Evolutionary conservation across 1,140 invertebrate genomes (phyloP).

Genomic region (Platyura marginata): DNA sequence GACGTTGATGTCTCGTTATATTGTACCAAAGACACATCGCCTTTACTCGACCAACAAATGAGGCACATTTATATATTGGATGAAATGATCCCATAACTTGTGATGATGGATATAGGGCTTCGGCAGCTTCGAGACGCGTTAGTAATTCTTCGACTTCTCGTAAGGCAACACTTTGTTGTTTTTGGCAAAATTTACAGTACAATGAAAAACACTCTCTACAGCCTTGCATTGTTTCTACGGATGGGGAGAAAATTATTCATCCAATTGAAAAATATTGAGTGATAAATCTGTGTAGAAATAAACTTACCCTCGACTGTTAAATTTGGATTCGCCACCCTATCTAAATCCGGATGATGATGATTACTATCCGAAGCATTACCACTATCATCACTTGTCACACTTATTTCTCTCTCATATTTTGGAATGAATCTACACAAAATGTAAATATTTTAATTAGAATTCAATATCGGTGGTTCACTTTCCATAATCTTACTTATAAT

Average conservation of each 20-base stretch:
- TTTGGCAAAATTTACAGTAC: conserved; percentile 46
- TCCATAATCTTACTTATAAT: conserved; percentile 35
- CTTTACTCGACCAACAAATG: conserved; percentile 48
- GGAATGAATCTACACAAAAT: conserved; percentile 10
- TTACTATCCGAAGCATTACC: conserved; percentile 10
- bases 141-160: conserved; percentile 51
- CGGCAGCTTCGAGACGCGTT: conserved; percentile 50
- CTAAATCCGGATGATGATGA: no score
- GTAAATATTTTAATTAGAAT: neutral
- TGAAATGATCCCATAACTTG: conserved; percentile 54
- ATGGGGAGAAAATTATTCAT: neutral
- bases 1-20: conserved; percentile 61
- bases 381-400: conserved; percentile 17
- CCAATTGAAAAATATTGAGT: neutral
- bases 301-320: no score
- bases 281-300: no score
- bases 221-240: no score
- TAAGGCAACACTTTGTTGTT: conserved; percentile 49
- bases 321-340: no score
- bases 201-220: conserved; percentile 41
- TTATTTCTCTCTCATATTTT: conserved; percentile 11
- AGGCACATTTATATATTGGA: conserved; percentile 43
- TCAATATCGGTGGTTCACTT: no score
- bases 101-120: conserved; percentile 68
- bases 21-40: conserved; percentile 83